A percentile compares a stretch with the other conserved stretches of the same genome.
Evolutionary conservation across 2,888 invertebrate species (phyloP).

Genomic region (Cryptosula pallasiana): DNA sequence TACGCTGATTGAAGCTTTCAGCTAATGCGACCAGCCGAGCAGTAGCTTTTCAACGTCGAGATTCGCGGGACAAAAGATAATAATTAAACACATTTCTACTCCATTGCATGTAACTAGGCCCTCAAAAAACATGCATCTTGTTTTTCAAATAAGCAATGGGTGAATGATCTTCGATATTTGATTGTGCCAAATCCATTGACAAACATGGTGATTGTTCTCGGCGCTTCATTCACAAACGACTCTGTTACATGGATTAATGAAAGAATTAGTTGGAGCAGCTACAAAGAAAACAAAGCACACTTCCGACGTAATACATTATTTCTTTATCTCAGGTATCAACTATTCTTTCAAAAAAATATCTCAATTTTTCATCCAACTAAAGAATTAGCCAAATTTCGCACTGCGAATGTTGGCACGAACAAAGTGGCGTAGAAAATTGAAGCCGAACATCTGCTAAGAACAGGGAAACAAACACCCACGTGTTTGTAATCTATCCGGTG

Average conservation of each 20-base stretch:
- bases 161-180: neutral
- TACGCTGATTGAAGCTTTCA: neutral
- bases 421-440: no score
- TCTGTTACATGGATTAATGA: neutral
- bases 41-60: neutral
- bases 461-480: no score
- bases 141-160: neutral
- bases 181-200: neutral
- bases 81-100: neutral
- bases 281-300: neutral
- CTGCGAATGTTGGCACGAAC: no score
- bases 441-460: no score
- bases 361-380: no score
- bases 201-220: neutral
- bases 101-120: neutral
- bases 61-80: neutral
- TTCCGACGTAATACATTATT: neutral
- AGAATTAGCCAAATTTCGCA: no score
- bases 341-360: no score
- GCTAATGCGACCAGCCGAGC: neutral
- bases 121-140: neutral
- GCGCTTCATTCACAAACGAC: neutral
- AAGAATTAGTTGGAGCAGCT: neutral
- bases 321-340: neutral
- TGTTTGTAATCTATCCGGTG: no score